Evolutionary conservation across 2,113 vertebrate species (phyloP), one percentile per base, ranked within the genome.

Genomic region (Aldabrachelys gigantea): DNA sequence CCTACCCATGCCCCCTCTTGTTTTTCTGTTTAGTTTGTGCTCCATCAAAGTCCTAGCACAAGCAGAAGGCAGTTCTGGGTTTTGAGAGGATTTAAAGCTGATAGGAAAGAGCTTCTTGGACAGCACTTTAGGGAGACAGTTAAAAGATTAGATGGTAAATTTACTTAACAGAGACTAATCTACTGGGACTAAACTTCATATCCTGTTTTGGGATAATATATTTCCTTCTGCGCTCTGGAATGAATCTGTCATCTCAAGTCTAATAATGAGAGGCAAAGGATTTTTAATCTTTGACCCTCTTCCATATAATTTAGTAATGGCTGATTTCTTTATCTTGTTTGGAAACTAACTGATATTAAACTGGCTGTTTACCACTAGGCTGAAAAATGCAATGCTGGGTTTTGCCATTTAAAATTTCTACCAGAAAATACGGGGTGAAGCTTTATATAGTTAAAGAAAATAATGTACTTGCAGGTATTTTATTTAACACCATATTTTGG

Each of bases 191-290:
- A 98, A 98, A 97, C 98, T 98, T 98, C 98, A 98, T 98, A 98
- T 98, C 98, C 98, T 98, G 98, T 98, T 98, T 98, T 98, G 96
- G 97, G 98, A 97, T 98, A 98, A 98, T 98, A 98, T 98, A 98
- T 98, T 98, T 98, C 97, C 97, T 97, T 98, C 96, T 98, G 98
- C 97, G 98, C 97, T 98, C 98, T 98, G 98, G 98, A 98, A 98
- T 98, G 98, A 98, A 97, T 98, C 98, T 98, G 98, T 98, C 98
- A 98, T 98, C 98, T 96, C 95, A 95, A 95, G 97, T 96, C 97
- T 98, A 98, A 98, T 98, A 98, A 98, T 97, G 98, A 98, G 97
- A 98, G 98, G 97, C 98, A 98, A 98, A 21, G 97, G 96, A 98
- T 98, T 98, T 98, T 98, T 98, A 98, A 98, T 98, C 98, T 98